A percentile compares a stretch with the other conserved stretches of the same genome.
These are phyloP conservation scores for Eupithecia vulgata DNA, from an alignment of 2,888 invertebrate species.

Conservation along the genomic window DNA sequence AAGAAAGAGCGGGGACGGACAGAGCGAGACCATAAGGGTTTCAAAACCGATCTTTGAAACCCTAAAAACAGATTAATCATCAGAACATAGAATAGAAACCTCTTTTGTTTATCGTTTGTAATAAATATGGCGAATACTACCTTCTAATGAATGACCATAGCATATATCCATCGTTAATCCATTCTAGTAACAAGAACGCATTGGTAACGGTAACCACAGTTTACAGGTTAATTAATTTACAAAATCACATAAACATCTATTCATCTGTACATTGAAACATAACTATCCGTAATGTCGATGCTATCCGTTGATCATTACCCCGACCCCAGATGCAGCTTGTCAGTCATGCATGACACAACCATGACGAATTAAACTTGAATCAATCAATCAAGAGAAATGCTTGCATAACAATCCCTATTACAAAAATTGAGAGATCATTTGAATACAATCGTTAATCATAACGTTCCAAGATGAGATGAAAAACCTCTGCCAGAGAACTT, in stretches of 20 bases:
- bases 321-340: background rate
- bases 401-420: conserved; percentile 27
- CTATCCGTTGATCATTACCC: background rate
- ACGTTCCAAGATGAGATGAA: conserved; percentile 23
- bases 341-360: conserved; percentile 17
- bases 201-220: background rate
- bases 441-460: conserved; percentile 51
- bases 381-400: conserved; percentile 26
- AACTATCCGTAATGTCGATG: background rate
- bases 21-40: too few species aligned
- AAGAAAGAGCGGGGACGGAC: too few species aligned
- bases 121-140: background rate
- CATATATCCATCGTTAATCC: background rate
- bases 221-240: background rate
- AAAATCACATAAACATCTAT: background rate
- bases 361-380: conserved; percentile 25
- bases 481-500: conserved; percentile 13
- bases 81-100: too few species aligned
- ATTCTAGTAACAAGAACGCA: background rate
- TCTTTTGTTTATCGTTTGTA: too few species aligned
- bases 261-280: background rate
- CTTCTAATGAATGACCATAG: background rate
- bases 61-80: too few species aligned
- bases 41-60: too few species aligned
- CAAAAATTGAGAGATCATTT: conserved; percentile 43